Conservation (phyloP, 2,888 invertebrate genomes). For the Caenorhabditis macrosperma region DNA sequence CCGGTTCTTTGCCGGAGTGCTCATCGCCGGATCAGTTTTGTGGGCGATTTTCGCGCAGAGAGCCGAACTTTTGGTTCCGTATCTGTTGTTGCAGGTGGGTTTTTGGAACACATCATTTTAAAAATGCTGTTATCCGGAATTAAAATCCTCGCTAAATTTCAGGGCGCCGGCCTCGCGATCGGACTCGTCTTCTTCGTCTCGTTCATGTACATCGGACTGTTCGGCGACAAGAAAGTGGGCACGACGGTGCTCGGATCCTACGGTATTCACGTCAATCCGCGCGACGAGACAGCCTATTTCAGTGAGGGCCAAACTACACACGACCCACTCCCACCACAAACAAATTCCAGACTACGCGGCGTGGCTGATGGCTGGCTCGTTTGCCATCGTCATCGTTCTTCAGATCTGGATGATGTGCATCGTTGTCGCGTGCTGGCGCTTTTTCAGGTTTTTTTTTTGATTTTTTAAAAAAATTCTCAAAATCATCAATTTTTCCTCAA, state of each 20-base stretch:
- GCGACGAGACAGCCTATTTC: constrained; percentile 52
- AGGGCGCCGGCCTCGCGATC: constrained; percentile 70
- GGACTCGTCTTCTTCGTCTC: constrained; percentile 72
- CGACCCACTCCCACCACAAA: background rate
- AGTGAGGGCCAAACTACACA: constrained; percentile 29
- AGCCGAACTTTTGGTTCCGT: constrained; percentile 70
- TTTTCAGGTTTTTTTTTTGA: constrained; percentile 59
- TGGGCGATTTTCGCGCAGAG: constrained; percentile 68
- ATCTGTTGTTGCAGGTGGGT: constrained; percentile 69
- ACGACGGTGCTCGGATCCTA: constrained; percentile 47
- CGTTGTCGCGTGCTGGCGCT: constrained; percentile 75
- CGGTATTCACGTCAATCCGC: constrained; percentile 45
- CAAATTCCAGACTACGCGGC: constrained; percentile 64
- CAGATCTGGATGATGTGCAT: constrained; percentile 76
- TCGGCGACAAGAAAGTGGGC: constrained; percentile 60
- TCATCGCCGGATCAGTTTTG: constrained; percentile 65
- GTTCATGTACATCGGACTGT: constrained; percentile 70
- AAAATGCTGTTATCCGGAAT: no score
- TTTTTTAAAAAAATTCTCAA: background rate
- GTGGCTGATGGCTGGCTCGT: constrained; percentile 70
- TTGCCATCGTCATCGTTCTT: constrained; percentile 67
- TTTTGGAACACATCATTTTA: background rate
- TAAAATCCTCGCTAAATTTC: background rate
- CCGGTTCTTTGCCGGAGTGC: constrained; percentile 66
- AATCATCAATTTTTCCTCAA: background rate